Evolutionary conservation across 2,797 vertebrate species (phyloP).

Genomic region (Gouania willdenowi): DNA sequence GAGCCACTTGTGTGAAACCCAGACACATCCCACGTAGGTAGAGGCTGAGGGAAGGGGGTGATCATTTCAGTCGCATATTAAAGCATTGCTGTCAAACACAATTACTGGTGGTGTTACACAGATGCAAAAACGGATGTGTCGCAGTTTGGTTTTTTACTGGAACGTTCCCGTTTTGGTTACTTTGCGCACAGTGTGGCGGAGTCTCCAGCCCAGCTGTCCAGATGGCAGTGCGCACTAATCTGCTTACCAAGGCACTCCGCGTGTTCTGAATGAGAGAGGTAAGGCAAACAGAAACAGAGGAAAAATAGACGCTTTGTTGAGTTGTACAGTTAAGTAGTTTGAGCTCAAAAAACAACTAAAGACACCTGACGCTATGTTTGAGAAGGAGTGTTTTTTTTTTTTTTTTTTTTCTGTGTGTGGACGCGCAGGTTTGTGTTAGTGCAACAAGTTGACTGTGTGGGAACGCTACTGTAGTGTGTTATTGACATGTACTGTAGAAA

Average conservation of each 20-base stretch:
- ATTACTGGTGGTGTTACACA: slow-evolving; percentile 2
- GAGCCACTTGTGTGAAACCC: slow-evolving; percentile 58
- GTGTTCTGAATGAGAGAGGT: slow-evolving; percentile 42
- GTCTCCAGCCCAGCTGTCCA: slow-evolving; percentile 48
- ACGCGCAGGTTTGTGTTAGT: slow-evolving; percentile 17
- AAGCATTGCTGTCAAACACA: slow-evolving; percentile 10
- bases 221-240: slow-evolving; percentile 66
- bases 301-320: slow-evolving; percentile 3
- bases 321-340: slow-evolving; percentile 2
- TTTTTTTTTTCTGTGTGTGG: slow-evolving; percentile 21
- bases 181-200: slow-evolving; percentile 25
- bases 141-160: not conserved
- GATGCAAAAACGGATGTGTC: slow-evolving; percentile 5
- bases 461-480: slow-evolving; percentile 22
- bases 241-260: slow-evolving; percentile 43
- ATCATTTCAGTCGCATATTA: slow-evolving; percentile 27
- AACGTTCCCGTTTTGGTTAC: slow-evolving; percentile 29
- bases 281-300: not conserved
- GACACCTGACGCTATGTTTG: not conserved
- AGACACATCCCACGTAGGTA: slow-evolving; percentile 27
- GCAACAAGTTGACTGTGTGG: slow-evolving; percentile 49
- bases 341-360: not conserved
- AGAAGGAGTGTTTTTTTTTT: slow-evolving; percentile 30
- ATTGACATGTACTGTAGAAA: slow-evolving; percentile 5
- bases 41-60: slow-evolving; percentile 16